A percentile compares a stretch with the other conserved stretches of the same genome.
Conservation (phyloP, 2,888 invertebrate species). For the Ariolimax columbianus region DNA sequence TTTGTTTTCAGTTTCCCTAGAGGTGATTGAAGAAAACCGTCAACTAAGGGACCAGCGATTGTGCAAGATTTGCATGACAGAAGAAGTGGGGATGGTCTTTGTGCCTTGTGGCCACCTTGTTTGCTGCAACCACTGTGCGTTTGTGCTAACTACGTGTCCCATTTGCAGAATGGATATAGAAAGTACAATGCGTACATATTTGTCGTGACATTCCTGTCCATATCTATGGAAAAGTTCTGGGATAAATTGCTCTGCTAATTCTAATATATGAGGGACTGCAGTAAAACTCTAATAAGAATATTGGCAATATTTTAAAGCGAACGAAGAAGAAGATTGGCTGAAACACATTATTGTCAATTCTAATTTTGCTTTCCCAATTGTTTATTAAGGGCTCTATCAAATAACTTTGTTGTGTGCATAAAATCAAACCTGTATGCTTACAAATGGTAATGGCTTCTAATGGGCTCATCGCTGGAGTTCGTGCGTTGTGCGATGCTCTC, state of each 20-base stretch:
- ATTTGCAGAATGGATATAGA: slow-evolving; percentile 89
- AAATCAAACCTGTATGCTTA: neutral
- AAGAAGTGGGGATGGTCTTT: slow-evolving; percentile 91
- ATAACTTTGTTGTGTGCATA: neutral
- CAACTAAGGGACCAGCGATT: slow-evolving; percentile 89
- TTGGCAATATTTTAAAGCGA: too few relatives aligned
- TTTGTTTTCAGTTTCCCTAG: slow-evolving; percentile 17
- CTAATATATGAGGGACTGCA: too few relatives aligned
- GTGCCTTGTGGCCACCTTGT: slow-evolving; percentile 96
- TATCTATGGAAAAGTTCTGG: neutral
- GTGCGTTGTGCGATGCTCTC: too few relatives aligned
- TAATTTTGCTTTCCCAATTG: neutral
- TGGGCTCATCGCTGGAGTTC: too few relatives aligned
- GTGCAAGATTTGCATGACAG: slow-evolving; percentile 97
- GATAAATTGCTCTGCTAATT: neutral
- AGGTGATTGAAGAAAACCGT: slow-evolving; percentile 86
- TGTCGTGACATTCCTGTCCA: slow-evolving; percentile 54
- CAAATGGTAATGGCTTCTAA: neutral
- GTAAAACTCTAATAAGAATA: neutral
- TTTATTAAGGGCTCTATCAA: neutral
- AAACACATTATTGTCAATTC: neutral
- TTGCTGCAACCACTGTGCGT: slow-evolving; percentile 92
- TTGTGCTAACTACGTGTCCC: slow-evolving; percentile 90
- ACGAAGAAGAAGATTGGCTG: too few relatives aligned
- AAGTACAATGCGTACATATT: slow-evolving; percentile 89